phyloP scores from a whole-genome alignment of 2,113 vertebrate genomes.

The Muntiacus reevesi region DNA sequence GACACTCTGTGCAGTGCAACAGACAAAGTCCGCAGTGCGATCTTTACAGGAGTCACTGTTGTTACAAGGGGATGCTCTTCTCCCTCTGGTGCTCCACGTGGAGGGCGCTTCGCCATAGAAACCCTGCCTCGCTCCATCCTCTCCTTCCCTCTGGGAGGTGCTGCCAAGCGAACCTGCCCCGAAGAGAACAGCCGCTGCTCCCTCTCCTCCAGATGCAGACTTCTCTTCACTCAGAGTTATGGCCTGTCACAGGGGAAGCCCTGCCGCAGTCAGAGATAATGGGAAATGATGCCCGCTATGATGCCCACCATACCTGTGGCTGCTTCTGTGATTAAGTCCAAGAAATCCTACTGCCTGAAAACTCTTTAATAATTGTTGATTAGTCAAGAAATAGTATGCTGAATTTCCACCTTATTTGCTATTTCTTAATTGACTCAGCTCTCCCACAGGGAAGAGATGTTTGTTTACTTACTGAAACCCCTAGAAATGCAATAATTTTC shows the following conservation, averaged over 20 bases:
- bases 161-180: fast-evolving
- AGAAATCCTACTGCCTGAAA: background rate
- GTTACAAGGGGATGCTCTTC: no score
- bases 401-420: background rate
- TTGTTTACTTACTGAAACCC: background rate
- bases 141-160: background rate
- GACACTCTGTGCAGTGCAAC: background rate
- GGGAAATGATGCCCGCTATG: background rate
- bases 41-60: background rate
- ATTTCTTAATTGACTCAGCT: background rate
- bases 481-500: background rate
- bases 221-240: no score
- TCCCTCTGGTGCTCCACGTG: fast-evolving
- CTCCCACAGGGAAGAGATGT: background rate
- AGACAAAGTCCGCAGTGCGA: no score
- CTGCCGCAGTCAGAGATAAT: fast-evolving
- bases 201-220: background rate
- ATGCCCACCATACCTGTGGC: background rate
- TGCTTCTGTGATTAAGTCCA: background rate
- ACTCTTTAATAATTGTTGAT: background rate
- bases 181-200: fast-evolving
- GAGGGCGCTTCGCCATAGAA: fast-evolving
- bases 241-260: fast-evolving
- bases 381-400: background rate
- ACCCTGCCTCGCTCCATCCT: fast-evolving